Percentiles rank a stretch among this genome's conserved stretches.
These are phyloP conservation scores for Blastobasis adustella DNA, from an alignment of 2,888 invertebrate genomes.

Conservation along the genomic window DNA sequence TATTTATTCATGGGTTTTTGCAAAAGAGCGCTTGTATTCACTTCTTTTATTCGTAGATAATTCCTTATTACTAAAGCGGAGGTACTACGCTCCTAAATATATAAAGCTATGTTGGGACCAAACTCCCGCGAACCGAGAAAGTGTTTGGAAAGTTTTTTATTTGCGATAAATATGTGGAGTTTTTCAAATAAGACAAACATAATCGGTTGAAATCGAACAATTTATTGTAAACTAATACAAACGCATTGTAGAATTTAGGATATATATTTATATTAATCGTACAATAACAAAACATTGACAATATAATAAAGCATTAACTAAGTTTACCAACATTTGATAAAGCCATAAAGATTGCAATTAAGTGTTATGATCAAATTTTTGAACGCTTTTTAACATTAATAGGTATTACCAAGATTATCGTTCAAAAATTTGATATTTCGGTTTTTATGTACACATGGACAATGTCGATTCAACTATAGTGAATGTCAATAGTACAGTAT, in stretches of 20 bases:
- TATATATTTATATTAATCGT: conserved; percentile 68
- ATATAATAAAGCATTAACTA: conserved; percentile 65
- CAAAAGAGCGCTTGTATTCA: conserved; percentile 9
- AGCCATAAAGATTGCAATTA: conserved; percentile 55
- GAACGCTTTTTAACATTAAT: conserved; percentile 3
- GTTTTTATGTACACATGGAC: conserved; percentile 41
- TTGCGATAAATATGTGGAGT: too few species aligned
- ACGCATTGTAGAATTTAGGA: conserved; percentile 73
- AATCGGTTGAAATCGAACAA: conserved; percentile 55
- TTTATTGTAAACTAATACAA: conserved; percentile 73
- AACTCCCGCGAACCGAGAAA: too few species aligned
- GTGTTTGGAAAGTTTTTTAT: too few species aligned
- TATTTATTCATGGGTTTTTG: conserved; percentile 65
- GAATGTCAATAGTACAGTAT: conserved; percentile 46
- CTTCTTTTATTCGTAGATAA: conserved; percentile 6
- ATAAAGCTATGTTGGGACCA: too few species aligned
- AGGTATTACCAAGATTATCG: not conserved
- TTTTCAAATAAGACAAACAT: too few species aligned
- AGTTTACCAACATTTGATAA: conserved; percentile 64
- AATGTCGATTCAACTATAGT: conserved; percentile 24
- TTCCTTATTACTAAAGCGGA: conserved; percentile 3
- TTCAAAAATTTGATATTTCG: conserved; percentile 5
- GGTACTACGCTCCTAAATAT: not conserved
- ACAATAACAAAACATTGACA: conserved; percentile 68
- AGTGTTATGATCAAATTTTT: conserved; percentile 16